Base-by-base conservation (phyloP, 37 sponge, comb jelly and placozoan genomes). In the Mnemiopsis leidyi region DNA sequence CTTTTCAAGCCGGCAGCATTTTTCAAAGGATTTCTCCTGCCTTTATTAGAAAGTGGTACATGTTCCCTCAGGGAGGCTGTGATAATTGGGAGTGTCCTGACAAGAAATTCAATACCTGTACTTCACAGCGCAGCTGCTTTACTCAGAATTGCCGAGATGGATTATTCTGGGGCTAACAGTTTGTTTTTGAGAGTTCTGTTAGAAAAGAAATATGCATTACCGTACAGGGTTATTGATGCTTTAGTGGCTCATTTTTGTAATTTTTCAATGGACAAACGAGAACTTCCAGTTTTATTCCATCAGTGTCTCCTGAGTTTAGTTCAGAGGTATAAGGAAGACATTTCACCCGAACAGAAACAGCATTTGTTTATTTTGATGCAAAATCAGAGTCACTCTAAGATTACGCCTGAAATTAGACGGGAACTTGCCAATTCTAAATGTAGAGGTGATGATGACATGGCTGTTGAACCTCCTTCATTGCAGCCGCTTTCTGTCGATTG, bases 1-100 rank as follows among this genome's bases (percentile, higher is more conserved):
- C 95, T 97, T 23, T 99, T 96, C 94, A 97, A 97, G 39, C 97
- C 99, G 34, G 96, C 99, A 5, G 99, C 97, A 33, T 99, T 99
- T 93, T 99, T 99, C 94, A 99, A 99, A 73, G 97, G 97, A 0
- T 76, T 99, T n/a, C 94, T 99, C 20, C 93, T 99, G 0, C 97
- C 99, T 23, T 37, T 93, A 9, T 0, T 93, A 23, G 21, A 93
- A 61, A 95, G 95, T 68, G 95, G 97, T 20, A 96, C 95, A 24
- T 98, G 98, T 77, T 94, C 98, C 18, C 94, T 98, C 16, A 93
- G 99, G 20, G 99, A 99, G 93, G 99, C 99, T n/a, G 82, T 97
- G 31, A 99, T 99, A 69, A 93, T 99, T 26, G 75, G 95, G 83
- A 99, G 99, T 82, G 95, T 97, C 35, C 69, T 99, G 68, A 95